Evolutionary conservation across 1,140 invertebrate species (phyloP), one percentile per base, ranked within the genome.

Genomic region (Adoxophyes honmai): DNA sequence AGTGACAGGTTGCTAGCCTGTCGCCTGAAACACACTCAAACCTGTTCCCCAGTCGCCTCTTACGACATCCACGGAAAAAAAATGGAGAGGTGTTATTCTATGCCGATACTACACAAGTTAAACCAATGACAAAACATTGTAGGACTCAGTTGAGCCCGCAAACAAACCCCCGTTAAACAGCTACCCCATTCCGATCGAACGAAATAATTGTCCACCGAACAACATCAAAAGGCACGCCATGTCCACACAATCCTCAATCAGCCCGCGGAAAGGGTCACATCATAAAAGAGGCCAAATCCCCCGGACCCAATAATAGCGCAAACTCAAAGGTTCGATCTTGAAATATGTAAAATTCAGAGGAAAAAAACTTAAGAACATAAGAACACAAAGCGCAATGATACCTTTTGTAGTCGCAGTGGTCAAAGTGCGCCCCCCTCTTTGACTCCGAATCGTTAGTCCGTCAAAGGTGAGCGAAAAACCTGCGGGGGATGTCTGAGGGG

Each of bases 401-500:
- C 60, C 64, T 62, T n/a, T 67, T 67, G 64, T 60, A 54, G 58
- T 48, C 16, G 28, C 44, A 60, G 54, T 57, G 68, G 68, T 61
- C 59, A 57, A 63, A 70, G 57, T 48, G 52, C 52, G 33, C 60
- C 66, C 70, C 67, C 60, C 34, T 55, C 51, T 59, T 60, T 64
- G 60, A 18, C n/a, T 48, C 28, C 55, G 33, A 55, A 72, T 66
- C 70, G 66, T 68, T 67, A 75, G 70, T 64, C 59, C 63, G 59
- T 64, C 68, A 72, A 71, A 78, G 68, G 72, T 75, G 71, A 69
- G 66, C 62, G 64, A 66, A 76, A 72, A 64, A 64, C 58, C 70
- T 56, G 66, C 62, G 70, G 72, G 73, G 64, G 70, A 66, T 71
- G 11, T 21, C 11, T 64, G 64, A 60, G 59, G 62, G 52, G 57